phyloP scores from a whole-genome alignment of 2,797 vertebrate species.

The Echiichthys vipera region DNA sequence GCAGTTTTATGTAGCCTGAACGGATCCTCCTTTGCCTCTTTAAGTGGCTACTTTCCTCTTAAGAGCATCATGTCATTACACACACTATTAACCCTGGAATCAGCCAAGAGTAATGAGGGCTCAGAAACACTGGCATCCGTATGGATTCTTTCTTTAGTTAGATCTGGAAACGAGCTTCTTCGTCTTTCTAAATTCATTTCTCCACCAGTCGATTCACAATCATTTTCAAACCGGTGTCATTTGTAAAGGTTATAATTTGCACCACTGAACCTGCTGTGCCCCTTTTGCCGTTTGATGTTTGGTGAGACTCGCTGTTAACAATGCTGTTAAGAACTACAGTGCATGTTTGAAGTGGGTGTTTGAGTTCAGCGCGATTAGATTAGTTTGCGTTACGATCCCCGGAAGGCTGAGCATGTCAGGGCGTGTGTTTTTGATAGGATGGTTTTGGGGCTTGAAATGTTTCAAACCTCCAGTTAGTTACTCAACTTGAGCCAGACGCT shows the following conservation, averaged over 20 bases:
- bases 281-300: background rate
- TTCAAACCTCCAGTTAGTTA: background rate
- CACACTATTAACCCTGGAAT: background rate
- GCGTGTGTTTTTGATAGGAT: background rate
- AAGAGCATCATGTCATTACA: background rate
- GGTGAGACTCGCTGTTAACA: background rate
- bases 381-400: background rate
- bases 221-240: background rate
- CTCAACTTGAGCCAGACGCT: background rate
- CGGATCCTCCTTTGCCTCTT: background rate
- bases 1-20: background rate
- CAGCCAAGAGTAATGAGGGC: background rate
- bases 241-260: background rate
- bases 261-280: background rate
- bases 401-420: background rate
- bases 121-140: background rate
- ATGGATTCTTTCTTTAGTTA: too few relatives aligned
- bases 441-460: background rate
- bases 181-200: background rate
- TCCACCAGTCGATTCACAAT: background rate
- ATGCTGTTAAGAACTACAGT: background rate
- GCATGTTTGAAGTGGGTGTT: slow-evolving; percentile 24
- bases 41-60: background rate
- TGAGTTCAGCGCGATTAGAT: slow-evolving; percentile 13
- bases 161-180: background rate